Evolutionary conservation across 2,797 vertebrate genomes (phyloP).

Genomic region (Mastacembelus armatus): DNA sequence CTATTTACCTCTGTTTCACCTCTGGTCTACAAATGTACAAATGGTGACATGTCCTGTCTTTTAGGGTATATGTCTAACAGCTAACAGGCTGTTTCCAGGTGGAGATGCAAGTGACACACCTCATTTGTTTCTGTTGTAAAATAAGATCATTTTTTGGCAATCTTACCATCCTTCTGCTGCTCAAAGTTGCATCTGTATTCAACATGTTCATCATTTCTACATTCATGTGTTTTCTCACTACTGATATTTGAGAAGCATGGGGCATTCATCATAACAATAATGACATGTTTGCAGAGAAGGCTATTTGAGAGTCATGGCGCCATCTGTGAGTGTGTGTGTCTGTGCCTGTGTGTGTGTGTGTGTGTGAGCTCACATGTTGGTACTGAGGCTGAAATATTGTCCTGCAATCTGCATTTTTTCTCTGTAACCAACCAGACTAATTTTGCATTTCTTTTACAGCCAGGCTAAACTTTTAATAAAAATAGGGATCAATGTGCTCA

Average conservation of each 20-base stretch:
- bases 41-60: conserved; percentile 51
- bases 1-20: conserved; percentile 53
- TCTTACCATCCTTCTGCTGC: conserved; percentile 27
- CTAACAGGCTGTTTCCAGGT: conserved; percentile 24
- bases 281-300: conserved; percentile 43
- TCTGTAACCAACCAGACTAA: conserved; percentile 18
- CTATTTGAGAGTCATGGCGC: conserved; percentile 21
- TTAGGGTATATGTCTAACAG: conserved; percentile 38
- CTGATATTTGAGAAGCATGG: conserved; percentile 46
- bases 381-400: conserved; percentile 11
- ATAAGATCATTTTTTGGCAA: conserved; percentile 35
- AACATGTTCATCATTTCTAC: conserved; percentile 35
- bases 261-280: conserved; percentile 43
- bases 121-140: conserved; percentile 47
- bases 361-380: conserved; percentile 10
- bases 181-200: conserved; percentile 46
- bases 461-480: conserved; percentile 35
- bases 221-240: conserved; percentile 32
- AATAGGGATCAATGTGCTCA: conserved; percentile 30
- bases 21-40: conserved; percentile 42
- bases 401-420: conserved; percentile 14
- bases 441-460: conserved; percentile 21
- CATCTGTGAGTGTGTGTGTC: too few species aligned
- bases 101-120: conserved; percentile 27
- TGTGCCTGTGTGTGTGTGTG: too few species aligned